Conservation (phyloP, 2,113 vertebrate species). For the Labeo rohita region DNA sequence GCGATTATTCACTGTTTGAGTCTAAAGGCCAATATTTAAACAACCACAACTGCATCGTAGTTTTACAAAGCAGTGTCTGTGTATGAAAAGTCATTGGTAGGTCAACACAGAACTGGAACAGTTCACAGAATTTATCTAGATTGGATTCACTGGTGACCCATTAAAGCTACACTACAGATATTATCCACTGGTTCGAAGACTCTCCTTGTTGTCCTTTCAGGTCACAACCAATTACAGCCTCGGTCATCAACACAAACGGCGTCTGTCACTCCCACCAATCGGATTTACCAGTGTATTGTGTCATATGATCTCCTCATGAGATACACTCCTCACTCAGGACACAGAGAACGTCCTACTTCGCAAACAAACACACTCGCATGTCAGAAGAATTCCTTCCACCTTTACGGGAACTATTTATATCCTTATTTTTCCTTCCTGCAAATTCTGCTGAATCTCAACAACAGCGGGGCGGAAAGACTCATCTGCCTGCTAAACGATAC, state of each 20-base stretch:
- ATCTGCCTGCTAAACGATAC: constrained; percentile 18
- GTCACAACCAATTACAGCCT: constrained; percentile 28
- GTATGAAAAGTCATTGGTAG: neutral
- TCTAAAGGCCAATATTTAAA: neutral
- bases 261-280: constrained; percentile 51
- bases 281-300: constrained; percentile 54
- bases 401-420: constrained; percentile 66
- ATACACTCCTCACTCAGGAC: constrained; percentile 44
- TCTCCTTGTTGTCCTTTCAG: constrained; percentile 36
- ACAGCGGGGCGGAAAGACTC: constrained; percentile 13
- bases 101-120: neutral
- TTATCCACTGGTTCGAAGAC: neutral
- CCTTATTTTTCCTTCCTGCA: constrained; percentile 1
- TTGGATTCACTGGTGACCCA: neutral
- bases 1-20: neutral
- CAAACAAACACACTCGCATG: neutral
- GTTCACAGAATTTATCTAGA: neutral
- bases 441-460: constrained; percentile 29
- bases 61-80: neutral
- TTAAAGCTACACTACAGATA: neutral
- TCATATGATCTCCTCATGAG: constrained; percentile 55
- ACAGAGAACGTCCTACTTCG: neutral
- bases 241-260: constrained; percentile 11
- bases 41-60: neutral
- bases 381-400: constrained; percentile 53